Evolutionary conservation across 2,113 vertebrate genomes (phyloP).

Genomic region (Hydropotes inermis): DNA sequence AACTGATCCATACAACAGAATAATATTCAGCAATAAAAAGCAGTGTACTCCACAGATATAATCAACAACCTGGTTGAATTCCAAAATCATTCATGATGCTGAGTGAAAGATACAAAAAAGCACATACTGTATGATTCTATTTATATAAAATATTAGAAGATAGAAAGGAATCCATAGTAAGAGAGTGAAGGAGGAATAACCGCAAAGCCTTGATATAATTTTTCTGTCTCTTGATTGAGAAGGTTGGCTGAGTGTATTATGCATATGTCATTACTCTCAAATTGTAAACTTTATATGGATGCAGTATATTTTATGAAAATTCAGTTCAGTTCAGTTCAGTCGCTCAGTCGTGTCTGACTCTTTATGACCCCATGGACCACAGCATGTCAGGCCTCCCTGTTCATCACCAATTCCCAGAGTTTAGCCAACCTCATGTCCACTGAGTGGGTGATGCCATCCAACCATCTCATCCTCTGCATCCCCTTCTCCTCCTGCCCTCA

Average conservation of each 20-base stretch:
- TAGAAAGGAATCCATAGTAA: neutral
- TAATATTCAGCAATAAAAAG: neutral
- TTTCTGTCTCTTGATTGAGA: neutral
- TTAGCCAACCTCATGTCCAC: neutral
- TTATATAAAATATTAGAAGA: neutral
- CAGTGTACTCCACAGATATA: neutral
- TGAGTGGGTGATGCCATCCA: neutral
- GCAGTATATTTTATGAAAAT: neutral
- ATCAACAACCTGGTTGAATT: neutral
- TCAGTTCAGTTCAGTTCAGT: neutral
- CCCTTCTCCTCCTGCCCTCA: neutral
- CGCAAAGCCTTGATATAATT: neutral
- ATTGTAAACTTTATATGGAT: neutral
- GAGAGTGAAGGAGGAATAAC: neutral
- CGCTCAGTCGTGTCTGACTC: accelerated
- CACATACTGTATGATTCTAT: neutral
- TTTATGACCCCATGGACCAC: neutral
- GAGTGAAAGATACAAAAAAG: neutral
- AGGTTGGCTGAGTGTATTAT: neutral
- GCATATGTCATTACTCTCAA: neutral
- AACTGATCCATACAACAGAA: neutral
- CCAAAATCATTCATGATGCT: neutral
- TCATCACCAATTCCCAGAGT: neutral
- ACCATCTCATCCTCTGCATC: neutral
- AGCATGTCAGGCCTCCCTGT: neutral